Conservation (phyloP, 2,113 vertebrate genomes). For the Circaetus cinerascens region DNA sequence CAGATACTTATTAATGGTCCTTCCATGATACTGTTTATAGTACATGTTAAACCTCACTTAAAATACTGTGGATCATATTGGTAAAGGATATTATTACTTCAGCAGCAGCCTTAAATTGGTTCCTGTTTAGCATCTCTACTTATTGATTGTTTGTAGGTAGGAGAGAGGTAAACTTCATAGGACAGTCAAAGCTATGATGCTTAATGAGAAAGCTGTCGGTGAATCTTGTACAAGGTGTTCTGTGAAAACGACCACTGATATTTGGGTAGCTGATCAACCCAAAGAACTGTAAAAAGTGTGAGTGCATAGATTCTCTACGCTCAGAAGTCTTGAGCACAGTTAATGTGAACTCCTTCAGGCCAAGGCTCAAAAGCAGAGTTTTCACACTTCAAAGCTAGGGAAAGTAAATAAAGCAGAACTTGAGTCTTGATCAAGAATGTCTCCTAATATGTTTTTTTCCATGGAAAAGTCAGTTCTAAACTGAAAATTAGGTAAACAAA, state of each 20-base stretch:
- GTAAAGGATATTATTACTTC: constrained; percentile 55
- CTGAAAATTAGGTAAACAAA: neutral
- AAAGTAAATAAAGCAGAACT: neutral
- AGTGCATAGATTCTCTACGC: neutral
- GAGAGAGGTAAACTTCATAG: neutral
- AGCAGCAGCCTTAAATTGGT: neutral
- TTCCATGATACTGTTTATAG: constrained; percentile 58
- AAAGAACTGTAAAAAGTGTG: neutral
- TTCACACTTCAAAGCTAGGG: neutral
- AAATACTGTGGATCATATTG: constrained; percentile 52
- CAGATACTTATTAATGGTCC: constrained; percentile 61
- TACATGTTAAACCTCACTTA: constrained; percentile 48
- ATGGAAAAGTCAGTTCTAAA: neutral
- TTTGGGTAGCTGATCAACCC: neutral
- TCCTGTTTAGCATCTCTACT: neutral
- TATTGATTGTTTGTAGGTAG: neutral
- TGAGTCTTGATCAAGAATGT: neutral
- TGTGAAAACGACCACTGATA: neutral
- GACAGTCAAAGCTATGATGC: neutral
- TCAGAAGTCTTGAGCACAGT: neutral
- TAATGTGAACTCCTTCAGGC: neutral
- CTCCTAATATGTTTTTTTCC: neutral
- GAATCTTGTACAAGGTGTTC: neutral
- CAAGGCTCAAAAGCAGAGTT: neutral
- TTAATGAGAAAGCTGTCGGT: neutral